These are phyloP conservation scores for Carettochelys insculpta DNA, from an alignment of 2,113 vertebrate species.

Conservation along the genomic window DNA sequence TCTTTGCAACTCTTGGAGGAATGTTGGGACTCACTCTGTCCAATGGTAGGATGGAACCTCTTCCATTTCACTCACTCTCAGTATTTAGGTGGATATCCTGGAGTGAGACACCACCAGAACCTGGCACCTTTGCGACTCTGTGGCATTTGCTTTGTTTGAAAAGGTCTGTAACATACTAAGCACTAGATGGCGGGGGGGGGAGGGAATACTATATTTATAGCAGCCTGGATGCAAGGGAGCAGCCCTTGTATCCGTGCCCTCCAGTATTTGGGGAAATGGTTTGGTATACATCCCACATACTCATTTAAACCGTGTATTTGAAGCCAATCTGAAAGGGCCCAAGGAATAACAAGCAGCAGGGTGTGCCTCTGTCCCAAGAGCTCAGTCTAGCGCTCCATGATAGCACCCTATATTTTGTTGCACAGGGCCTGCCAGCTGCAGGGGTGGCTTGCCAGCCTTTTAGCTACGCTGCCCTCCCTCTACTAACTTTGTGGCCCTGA, in stretches of 20 bases:
- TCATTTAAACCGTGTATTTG: background rate
- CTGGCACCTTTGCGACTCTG: background rate
- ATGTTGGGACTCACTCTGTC: background rate
- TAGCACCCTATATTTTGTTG: background rate
- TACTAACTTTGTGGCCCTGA: background rate
- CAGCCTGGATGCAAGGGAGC: background rate
- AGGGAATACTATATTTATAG: background rate
- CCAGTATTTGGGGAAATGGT: background rate
- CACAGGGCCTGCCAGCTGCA: background rate
- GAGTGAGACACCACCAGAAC: background rate
- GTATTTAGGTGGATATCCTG: too few species aligned
- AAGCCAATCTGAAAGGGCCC: background rate
- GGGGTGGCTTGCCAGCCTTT: background rate
- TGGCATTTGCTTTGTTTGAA: background rate
- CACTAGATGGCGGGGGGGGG: too few species aligned
- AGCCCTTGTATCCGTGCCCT: background rate
- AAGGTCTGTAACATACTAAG: background rate
- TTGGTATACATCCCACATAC: background rate
- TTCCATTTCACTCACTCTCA: background rate
- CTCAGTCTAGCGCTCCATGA: background rate
- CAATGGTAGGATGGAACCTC: background rate
- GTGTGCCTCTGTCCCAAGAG: background rate
- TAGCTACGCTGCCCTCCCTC: background rate
- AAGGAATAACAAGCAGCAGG: background rate
- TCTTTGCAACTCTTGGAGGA: background rate